phyloP scores from a whole-genome alignment of 2,113 vertebrate species.

The Petaurus breviceps region DNA sequence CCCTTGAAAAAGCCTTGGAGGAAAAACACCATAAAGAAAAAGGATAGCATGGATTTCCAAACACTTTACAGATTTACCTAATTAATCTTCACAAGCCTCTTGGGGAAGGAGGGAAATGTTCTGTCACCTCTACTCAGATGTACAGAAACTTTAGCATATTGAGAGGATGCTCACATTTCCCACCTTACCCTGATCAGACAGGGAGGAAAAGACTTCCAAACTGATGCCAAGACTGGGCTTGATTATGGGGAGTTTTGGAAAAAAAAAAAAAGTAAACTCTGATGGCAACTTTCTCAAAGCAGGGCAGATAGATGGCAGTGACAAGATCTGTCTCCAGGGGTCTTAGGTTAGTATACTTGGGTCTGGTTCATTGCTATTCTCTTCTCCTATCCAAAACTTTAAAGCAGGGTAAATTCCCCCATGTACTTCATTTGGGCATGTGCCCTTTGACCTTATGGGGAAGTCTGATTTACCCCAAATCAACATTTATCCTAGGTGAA shows the following conservation, averaged over 20 bases:
- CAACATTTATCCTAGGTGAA: neutral
- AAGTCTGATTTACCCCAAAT: neutral
- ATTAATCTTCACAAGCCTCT: neutral
- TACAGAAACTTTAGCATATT: neutral
- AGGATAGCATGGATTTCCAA: neutral
- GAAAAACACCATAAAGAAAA: neutral
- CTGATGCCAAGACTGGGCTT: neutral
- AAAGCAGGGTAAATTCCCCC: neutral
- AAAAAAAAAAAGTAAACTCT: neutral
- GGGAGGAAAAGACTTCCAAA: neutral
- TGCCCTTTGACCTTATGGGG: neutral
- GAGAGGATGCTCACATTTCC: neutral
- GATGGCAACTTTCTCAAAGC: neutral
- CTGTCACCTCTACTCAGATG: neutral
- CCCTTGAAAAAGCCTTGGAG: neutral
- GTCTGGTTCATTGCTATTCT: neutral
- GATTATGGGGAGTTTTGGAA: neutral
- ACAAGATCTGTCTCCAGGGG: neutral
- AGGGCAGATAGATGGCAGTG: neutral
- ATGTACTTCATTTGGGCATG: neutral
- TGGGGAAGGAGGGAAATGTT: neutral
- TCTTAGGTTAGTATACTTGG: neutral
- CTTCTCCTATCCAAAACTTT: neutral
- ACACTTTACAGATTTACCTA: neutral
- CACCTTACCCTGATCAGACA: fast-evolving